These are phyloP conservation scores for Hippasteria phrygiana DNA, from an alignment of 53 echinoderm and acorn worm species.

Conservation along the genomic window DNA sequence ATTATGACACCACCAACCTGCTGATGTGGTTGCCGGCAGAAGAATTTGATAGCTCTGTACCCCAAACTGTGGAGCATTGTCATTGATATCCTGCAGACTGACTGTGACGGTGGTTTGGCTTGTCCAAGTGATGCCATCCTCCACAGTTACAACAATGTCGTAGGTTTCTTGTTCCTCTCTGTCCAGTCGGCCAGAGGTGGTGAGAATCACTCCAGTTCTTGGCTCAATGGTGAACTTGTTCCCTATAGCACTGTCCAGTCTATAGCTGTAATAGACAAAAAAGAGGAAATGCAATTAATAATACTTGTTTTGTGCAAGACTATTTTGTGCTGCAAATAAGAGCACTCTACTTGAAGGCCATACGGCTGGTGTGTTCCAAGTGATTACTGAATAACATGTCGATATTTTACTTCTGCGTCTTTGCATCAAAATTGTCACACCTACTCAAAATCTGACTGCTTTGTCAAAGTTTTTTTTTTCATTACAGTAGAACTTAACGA, in stretches of 20 bases:
- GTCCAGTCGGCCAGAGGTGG: constrained; percentile 84
- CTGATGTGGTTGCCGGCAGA: constrained; percentile 66
- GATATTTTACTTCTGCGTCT: no score
- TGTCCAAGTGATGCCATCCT: constrained; percentile 69
- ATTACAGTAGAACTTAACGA: no score
- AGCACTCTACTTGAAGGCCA: no score
- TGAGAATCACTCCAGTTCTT: constrained; percentile 80
- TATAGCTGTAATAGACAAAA: constrained; percentile 72
- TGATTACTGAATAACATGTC: no score
- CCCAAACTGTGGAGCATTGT: constrained; percentile 83
- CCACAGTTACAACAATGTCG: constrained; percentile 82
- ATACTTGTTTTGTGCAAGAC: not conserved
- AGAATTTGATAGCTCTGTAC: constrained; percentile 50
- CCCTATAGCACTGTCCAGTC: constrained; percentile 81
- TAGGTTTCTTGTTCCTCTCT: constrained; percentile 81
- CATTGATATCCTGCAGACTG: constrained; percentile 81
- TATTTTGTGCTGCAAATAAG: no score
- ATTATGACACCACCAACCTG: constrained; percentile 67
- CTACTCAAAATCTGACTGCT: no score
- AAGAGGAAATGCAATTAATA: not conserved
- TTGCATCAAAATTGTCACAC: no score
- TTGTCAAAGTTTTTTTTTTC: no score
- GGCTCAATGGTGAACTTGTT: constrained; percentile 92
- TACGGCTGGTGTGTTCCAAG: no score
- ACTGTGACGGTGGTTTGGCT: constrained; percentile 80